Evolutionary conservation across 2,113 vertebrate genomes (phyloP).

Genomic region (Columba janthina): DNA sequence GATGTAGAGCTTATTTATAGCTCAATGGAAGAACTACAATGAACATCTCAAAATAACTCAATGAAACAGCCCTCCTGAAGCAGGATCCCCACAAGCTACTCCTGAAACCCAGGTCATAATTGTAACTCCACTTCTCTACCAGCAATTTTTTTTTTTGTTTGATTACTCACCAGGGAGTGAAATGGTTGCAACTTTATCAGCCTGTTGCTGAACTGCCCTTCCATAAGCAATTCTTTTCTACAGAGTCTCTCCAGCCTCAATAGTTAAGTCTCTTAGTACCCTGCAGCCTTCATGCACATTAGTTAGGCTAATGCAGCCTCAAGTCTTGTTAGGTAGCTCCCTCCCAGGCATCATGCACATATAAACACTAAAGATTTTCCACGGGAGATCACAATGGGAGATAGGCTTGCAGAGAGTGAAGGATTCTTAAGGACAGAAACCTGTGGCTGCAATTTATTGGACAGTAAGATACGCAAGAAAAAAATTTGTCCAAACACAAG

Average conservation of each 20-base stretch:
- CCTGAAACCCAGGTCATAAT: neutral
- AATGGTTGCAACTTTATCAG: neutral
- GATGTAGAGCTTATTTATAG: neutral
- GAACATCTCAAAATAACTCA: neutral
- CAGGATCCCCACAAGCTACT: neutral
- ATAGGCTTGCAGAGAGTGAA: neutral
- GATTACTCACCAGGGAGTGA: neutral
- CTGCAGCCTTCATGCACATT: slow-evolving; percentile 16
- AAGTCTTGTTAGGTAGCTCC: slow-evolving; percentile 20
- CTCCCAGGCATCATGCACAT: slow-evolving; percentile 22
- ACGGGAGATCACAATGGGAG: neutral
- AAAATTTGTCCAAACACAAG: slow-evolving; percentile 38
- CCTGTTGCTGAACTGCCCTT: neutral
- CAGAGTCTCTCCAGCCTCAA: neutral
- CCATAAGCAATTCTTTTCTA: slow-evolving; percentile 1
- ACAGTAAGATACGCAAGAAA: slow-evolving; percentile 49
- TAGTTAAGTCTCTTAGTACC: slow-evolving; percentile 8
- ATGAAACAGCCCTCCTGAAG: neutral
- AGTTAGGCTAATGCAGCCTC: slow-evolving; percentile 39
- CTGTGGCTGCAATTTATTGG: slow-evolving; percentile 42
- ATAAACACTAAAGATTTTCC: slow-evolving; percentile 49
- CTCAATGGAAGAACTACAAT: neutral
- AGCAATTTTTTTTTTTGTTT: neutral
- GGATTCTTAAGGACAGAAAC: slow-evolving; percentile 54
- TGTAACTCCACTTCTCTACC: neutral